Evolutionary conservation across 2,888 invertebrate species (phyloP), one percentile per base, ranked within the genome.

Genomic region (Lycocerus yunnanus): DNA sequence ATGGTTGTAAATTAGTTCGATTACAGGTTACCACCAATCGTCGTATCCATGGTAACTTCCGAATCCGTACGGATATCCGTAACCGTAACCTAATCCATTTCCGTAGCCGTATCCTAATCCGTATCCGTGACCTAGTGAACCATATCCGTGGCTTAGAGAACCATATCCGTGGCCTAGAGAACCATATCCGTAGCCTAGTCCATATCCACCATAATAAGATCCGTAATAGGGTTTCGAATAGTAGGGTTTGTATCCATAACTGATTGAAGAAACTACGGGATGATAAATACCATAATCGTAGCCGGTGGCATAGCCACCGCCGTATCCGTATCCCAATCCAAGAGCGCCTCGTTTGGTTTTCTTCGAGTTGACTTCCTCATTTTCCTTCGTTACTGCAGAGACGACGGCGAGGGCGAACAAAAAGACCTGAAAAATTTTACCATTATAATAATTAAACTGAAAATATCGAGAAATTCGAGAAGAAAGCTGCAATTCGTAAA

Each of bases 321-420:
- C 70, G n/a, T 76, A 77, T 24, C 79, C 77, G 75, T 82, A 72
- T 27, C 80, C 78, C 2, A 76, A 76, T 61, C 79, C 80, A 9
- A 83, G 71, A 20, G 79, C 72, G 5, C 85, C 84, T 60, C 85
- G 79, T 79, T 85, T 85, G 15, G 82, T 82, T 73, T 80, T 82
- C 77, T 84, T 85, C 2, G 18, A 8, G 18, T 16, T 20, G 0
- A 72, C 78, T 65, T 72, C 80, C 58, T 76, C 80, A 24, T 76
- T 80, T 24, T 72, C 78, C 60, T 79, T 77, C 74, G 78, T 80
- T 3, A 79, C 78, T 5, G 63, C 43, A 10, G 78, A 74, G 20
- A 77, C 21, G 43, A 68, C 79, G 16, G 72, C 69, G 8, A 80
- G n/a, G n/a, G 74, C 63, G 10, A 75, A 59, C 10, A 80, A 24